phyloP scores from a whole-genome alignment of 2,797 vertebrate species.

The Lacerta bilineata region DNA sequence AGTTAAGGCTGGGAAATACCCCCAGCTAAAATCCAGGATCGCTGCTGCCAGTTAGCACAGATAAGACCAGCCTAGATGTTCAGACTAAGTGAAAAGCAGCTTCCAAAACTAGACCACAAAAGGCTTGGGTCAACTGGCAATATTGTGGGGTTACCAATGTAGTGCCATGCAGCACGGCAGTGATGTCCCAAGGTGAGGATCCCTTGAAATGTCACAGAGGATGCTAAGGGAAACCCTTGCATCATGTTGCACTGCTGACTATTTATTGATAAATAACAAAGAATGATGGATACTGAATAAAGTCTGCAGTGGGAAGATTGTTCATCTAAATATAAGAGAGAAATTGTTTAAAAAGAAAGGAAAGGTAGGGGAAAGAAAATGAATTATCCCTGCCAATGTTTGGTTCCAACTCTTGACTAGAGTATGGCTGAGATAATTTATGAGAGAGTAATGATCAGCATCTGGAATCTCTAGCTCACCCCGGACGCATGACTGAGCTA shows the following conservation, averaged over 20 bases:
- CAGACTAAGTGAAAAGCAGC: neutral
- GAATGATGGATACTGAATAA: neutral
- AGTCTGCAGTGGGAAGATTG: neutral
- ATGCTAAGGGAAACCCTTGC: neutral
- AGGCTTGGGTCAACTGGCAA: neutral
- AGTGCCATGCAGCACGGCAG: no score
- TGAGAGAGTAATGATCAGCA: conserved; percentile 80
- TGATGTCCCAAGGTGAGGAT: no score
- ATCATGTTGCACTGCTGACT: neutral
- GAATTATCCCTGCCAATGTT: conserved; percentile 54
- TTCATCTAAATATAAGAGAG: conserved; percentile 21
- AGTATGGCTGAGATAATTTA: conserved; percentile 77
- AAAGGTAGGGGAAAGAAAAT: conserved; percentile 46
- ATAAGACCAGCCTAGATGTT: neutral
- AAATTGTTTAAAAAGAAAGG: conserved; percentile 29
- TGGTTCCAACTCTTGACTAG: conserved; percentile 59
- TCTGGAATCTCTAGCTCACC: conserved; percentile 80
- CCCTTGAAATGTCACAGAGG: neutral
- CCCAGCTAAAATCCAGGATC: neutral
- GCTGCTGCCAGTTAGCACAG: neutral
- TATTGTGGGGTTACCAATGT: neutral
- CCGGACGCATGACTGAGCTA: conserved; percentile 81
- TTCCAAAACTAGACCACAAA: neutral
- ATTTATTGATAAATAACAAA: no score
- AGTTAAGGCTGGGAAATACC: no score